phyloP scores from a whole-genome alignment of 92 coral and sea anemone genomes.

The Plumapathes pennacea region DNA sequence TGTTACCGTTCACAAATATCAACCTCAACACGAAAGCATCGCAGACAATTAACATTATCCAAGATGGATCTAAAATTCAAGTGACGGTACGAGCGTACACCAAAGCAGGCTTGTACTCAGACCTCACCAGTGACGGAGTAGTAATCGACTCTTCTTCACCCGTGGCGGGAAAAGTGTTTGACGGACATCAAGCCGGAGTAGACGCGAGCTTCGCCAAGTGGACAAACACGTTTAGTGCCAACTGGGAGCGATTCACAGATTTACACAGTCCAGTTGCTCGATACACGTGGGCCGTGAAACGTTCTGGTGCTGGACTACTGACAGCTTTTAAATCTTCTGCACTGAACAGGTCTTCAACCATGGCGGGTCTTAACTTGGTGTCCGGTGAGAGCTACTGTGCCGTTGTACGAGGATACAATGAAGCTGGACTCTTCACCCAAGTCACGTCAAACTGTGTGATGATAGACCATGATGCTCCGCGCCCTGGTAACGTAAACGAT shows the following conservation, averaged over 20 bases:
- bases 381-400: constrained; percentile 83
- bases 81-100: constrained; percentile 65
- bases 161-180: constrained; percentile 55
- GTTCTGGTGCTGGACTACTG: constrained; percentile 62
- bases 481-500: constrained; percentile 80
- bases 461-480: constrained; percentile 90
- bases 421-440: constrained; percentile 76
- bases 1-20: constrained; percentile 50
- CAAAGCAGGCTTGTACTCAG: constrained; percentile 78
- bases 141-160: constrained; percentile 77
- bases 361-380: constrained; percentile 65
- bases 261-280: constrained; percentile 68
- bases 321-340: constrained; percentile 54
- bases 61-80: constrained; percentile 63
- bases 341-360: constrained; percentile 41
- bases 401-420: constrained; percentile 77
- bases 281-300: constrained; percentile 75
- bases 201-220: constrained; percentile 74
- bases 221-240: constrained; percentile 72
- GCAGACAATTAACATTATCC: constrained; percentile 40
- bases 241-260: constrained; percentile 80
- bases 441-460: constrained; percentile 79
- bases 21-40: constrained; percentile 52
- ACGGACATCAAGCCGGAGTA: constrained; percentile 52
- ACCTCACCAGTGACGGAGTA: constrained; percentile 74